These are phyloP conservation scores for Ryuthela nishihirai DNA, from an alignment of 2,888 invertebrate genomes.

Conservation along the genomic window DNA sequence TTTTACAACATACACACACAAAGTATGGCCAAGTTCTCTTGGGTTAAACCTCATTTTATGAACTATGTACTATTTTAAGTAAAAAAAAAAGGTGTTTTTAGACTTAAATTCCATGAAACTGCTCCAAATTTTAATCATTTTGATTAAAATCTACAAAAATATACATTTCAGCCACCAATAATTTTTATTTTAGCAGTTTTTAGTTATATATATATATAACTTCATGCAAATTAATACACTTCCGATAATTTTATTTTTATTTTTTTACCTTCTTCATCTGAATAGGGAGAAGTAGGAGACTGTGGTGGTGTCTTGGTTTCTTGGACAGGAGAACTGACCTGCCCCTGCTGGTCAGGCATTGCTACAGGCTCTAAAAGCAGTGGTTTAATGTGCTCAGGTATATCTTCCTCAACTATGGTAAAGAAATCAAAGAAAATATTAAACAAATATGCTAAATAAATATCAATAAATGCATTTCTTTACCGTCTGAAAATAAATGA, in stretches of 20 bases:
- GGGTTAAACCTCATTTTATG: no score
- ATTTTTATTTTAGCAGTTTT: no score
- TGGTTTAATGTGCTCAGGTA: slow-evolving; percentile 43
- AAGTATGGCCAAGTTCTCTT: no score
- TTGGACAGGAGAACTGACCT: slow-evolving; percentile 20
- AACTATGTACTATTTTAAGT: no score
- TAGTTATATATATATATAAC: background rate
- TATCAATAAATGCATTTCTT: background rate
- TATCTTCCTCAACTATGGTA: slow-evolving; percentile 39
- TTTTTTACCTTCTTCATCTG: slow-evolving; percentile 45
- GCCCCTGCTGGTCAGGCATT: slow-evolving; percentile 7
- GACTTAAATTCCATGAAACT: no score
- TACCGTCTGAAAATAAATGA: background rate
- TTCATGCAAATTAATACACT: background rate
- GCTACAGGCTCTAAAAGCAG: slow-evolving; percentile 42
- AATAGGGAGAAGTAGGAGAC: slow-evolving; percentile 44
- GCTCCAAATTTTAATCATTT: no score
- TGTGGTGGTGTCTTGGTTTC: slow-evolving; percentile 41
- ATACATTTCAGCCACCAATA: no score
- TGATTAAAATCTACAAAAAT: no score
- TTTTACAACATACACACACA: no score
- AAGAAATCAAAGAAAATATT: background rate
- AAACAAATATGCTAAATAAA: background rate
- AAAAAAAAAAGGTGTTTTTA: no score
- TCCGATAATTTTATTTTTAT: slow-evolving; percentile 5